Evolutionary conservation across 1,140 invertebrate genomes (phyloP), one percentile per base, ranked within the genome.

Genomic region (Condylostylus longicornis): DNA sequence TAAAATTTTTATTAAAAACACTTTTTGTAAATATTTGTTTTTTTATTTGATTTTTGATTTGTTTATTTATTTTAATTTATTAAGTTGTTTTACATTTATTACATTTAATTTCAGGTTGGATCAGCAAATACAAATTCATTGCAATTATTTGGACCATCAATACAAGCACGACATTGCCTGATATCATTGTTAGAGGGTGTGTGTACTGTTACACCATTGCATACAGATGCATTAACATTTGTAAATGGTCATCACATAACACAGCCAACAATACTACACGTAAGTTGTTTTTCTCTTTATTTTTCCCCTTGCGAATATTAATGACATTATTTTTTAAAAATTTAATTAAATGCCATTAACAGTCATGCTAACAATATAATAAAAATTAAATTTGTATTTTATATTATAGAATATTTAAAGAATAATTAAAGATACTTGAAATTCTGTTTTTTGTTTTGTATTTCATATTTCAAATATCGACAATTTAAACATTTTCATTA

Each of bases 121-220:
- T 77, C 74, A 2, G 74, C 73, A 17, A 75, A 75, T 43, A 69
- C 73, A 23, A 73, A 73, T 27, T 68, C 70, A 18, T 53, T 74
- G 31, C 73, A 77, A 46, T 60, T 82, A 21, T 76, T 75, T 46
- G 82, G 82, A 23, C 79, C 82, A 17, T 82, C 81, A 42, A 84
- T 94, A 33, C 83, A 87, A 67, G 79, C 89, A 1, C 69, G 87
- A 21, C 93, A 97, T 62, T 95, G 90, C 63, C 86, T 95, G 34
- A 81, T 96, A 36, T 84, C 89, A 29, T 72, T 86, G 49, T 84
- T 80, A 12, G 84, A 91, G 42, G 84, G 84, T 19, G 84, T 93
- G 27, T 88, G 93, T 30, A 90, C 85, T 0, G 74, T 94, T 2
- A 95, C 89, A n/a, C 89, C 91, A 18, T 78, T 86, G 50, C 86